These are phyloP conservation scores for Chouioia cunea DNA, from an alignment of 2,888 invertebrate species.

Conservation along the genomic window DNA sequence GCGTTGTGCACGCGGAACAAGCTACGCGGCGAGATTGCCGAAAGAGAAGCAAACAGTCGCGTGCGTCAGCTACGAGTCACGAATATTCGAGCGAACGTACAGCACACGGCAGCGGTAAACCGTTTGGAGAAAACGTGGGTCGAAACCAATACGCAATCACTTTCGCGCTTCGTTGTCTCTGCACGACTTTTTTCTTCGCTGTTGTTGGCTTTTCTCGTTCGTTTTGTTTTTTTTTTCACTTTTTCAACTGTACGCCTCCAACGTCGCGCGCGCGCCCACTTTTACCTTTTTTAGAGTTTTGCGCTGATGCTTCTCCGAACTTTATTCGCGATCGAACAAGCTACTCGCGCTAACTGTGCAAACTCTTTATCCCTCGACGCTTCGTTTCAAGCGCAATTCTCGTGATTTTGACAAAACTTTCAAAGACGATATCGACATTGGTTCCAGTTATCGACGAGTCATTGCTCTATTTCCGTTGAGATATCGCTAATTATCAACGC, in stretches of 20 bases:
- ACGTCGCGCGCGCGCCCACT: too few relatives aligned
- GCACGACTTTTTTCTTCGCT: neutral
- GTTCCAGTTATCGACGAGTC: neutral
- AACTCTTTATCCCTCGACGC: too few relatives aligned
- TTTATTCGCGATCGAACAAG: too few relatives aligned
- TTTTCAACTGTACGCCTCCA: too few relatives aligned
- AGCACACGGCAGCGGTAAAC: neutral
- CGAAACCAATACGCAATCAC: neutral
- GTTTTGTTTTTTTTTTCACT: conserved; percentile 4
- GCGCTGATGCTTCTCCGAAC: too few relatives aligned
- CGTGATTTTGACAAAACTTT: too few relatives aligned
- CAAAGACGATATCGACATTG: neutral
- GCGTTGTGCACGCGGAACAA: too few relatives aligned
- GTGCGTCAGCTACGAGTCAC: conserved; percentile 31
- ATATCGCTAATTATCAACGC: conserved; percentile 6
- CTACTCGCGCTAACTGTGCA: too few relatives aligned
- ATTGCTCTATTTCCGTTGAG: conserved; percentile 4
- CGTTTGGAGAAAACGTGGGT: conserved; percentile 22
- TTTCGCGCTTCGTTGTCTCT: conserved; percentile 10
- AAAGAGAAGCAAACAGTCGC: conserved; percentile 9
- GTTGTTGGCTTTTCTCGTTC: too few relatives aligned
- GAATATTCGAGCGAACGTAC: conserved; percentile 5
- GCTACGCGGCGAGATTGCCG: neutral
- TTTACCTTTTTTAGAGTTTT: conserved; percentile 29
- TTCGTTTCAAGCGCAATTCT: too few relatives aligned